Evolutionary conservation across 2,113 vertebrate species (phyloP).

Genomic region (Nibea albiflora): DNA sequence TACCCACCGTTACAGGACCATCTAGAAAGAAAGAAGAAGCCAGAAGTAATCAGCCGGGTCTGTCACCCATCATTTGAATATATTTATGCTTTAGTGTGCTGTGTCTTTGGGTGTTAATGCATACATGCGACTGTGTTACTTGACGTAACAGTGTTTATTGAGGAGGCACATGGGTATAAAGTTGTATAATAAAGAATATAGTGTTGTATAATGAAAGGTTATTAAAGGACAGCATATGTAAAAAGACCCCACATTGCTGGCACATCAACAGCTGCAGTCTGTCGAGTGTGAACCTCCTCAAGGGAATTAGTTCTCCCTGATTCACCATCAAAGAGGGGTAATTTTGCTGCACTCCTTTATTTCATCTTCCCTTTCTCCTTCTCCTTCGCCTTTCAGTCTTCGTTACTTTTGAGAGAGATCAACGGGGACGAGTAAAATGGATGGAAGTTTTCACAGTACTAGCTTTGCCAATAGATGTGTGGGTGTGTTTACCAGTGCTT

Average conservation of each 20-base stretch:
- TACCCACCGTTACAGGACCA: conserved; percentile 91
- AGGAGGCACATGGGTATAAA: not conserved
- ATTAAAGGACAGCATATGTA: conserved; percentile 32
- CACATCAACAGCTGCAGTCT: conserved; percentile 50
- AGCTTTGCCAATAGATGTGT: not conserved
- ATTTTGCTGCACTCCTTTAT: conserved; percentile 22
- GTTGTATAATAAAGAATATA: conserved; percentile 4
- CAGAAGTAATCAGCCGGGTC: not conserved
- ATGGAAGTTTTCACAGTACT: not conserved
- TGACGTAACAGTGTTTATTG: not conserved
- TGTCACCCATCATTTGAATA: not conserved
- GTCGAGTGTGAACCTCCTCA: conserved; percentile 45
- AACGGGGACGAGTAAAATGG: conserved; percentile 4
- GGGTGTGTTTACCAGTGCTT: conserved; percentile 15
- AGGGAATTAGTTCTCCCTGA: conserved; percentile 51
- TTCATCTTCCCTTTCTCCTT: conserved; percentile 37
- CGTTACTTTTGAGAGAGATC: not conserved
- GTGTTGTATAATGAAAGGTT: conserved; percentile 40
- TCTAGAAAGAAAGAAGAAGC: conserved; percentile 74
- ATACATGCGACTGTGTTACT: not conserved
- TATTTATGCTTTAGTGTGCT: not conserved
- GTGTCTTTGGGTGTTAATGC: not conserved
- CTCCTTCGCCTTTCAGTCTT: conserved; percentile 37
- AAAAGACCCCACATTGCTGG: conserved; percentile 36
- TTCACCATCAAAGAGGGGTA: conserved; percentile 53